Evolutionary conservation across 2,888 invertebrate species (phyloP), one percentile per base, ranked within the genome.

Genomic region (Sarcophaga rosellei): DNA sequence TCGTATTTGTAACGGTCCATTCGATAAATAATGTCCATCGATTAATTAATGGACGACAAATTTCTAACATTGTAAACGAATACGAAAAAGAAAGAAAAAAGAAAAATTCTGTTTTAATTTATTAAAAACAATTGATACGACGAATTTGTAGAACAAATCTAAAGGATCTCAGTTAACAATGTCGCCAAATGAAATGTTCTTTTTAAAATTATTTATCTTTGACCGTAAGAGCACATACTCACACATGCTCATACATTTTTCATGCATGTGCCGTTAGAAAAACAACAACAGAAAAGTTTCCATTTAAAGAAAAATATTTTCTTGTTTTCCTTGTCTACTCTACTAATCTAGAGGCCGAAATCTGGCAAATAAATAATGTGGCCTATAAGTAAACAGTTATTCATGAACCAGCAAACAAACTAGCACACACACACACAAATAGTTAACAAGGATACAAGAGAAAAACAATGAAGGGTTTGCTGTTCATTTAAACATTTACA

Each of bases 11-110:
- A 77, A 61, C 45, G 66, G 81, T 68, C 62, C 35, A 57, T 65
- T 69, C 73, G 74, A 85, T 84, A 87, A 85, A 80, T 84, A 85
- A 87, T 61, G 80, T 59, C 35, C 78, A 84, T 75, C 83, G 81
- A 81, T 87, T 87, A 87, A 87, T 84, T 85, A 81, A 75, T 74
- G 59, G 72, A 12, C 65, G 81, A 87, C 81, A 87, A 87, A 82
- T 87, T 85, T 45, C 62, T 44, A 45, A 53, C 5, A 17, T 53
- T 10, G 8, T 45, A 81, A 59, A 20, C 17, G 44, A 45, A 65
- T 35, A 53, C 21, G 25, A 72, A 35, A 35, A 35, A 1, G 10
- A 35, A 10, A 6, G 10, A 2, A 35, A 35, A 35, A 69, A 25
- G 53, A 63, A 25, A 77, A 77, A 78, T 44, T 21, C n/a, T 79